Evolutionary conservation across 2,113 vertebrate genomes (phyloP), one percentile per base, ranked within the genome.

Genomic region (Chiloscyllium plagiosum): DNA sequence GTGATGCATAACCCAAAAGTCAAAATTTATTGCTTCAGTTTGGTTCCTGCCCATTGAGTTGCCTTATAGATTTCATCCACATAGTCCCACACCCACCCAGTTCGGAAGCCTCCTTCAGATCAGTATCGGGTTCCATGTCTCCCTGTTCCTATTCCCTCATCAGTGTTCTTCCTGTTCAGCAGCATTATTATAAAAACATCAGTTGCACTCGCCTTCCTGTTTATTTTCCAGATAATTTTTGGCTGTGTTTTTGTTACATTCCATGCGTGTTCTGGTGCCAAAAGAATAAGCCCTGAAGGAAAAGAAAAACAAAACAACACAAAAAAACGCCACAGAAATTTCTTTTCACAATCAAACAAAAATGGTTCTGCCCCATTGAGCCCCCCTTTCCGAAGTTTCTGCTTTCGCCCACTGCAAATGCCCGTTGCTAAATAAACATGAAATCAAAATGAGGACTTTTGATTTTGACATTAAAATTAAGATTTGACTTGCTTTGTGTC

Each of bases 171-270:
- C 56, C 56, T 92, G 29, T 66, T 92, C 29, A 66, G 89, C 61
- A 37, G 56, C 65, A 92, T 33, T 33, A 90, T 90, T 65, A 90
- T 56, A 65, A 90, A 90, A 90, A 92, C 56, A 92, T 66, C 33
- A 92, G 56, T 92, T 90, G 89, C 52, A 92, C n/a, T 92, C 37
- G 89, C 15, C 89, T 66, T 92, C 89, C 89, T 92, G 89, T 66
- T 92, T 65, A 92, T n/a, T 92, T 33, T 92, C 33, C 89, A 66
- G 89, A 66, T 66, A 66, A 92, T 66, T 37, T 65, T 92, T 92
- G 89, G 89, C 89, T 92, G 61, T 37, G 61, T 66, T 66, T 65
- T 92, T 66, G 52, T 66, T 92, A n/a, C 89, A 66, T 92, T 92
- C 89, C 89, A 66, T 66, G 37, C 17, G 2, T 66, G 15, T 37